These are phyloP conservation scores for Caenorhabditis sp. DNA, from an alignment of 2,888 invertebrate genomes.

Conservation along the genomic window DNA sequence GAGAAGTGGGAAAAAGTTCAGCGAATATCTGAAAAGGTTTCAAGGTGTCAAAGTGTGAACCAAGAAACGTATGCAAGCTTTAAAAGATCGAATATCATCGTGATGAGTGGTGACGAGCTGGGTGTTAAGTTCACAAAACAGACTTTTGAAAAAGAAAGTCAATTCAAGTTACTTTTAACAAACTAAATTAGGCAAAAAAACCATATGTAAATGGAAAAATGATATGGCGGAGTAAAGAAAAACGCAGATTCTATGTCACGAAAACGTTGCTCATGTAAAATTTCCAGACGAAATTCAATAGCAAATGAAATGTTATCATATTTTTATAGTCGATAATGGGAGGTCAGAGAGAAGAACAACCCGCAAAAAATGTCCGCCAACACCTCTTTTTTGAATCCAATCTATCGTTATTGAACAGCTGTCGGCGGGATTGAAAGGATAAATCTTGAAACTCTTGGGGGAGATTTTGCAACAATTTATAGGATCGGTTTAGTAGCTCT, in stretches of 20 bases:
- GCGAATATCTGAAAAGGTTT: background rate
- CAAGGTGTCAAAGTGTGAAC: background rate
- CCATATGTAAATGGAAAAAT: too few species aligned
- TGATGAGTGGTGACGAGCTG: too few species aligned
- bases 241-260: background rate
- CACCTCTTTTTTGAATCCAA: background rate
- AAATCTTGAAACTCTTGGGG: background rate
- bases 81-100: background rate
- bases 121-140: slow-evolving; percentile 1
- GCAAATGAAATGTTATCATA: background rate
- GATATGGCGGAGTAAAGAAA: background rate
- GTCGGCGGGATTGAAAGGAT: slow-evolving; percentile 4
- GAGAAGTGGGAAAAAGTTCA: slow-evolving; percentile 14
- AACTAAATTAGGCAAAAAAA: too few species aligned
- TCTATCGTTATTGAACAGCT: slow-evolving; percentile 27
- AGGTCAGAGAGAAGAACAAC: background rate
- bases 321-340: slow-evolving; percentile 2
- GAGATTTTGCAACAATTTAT: slow-evolving; percentile 2
- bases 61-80: background rate
- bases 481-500: background rate
- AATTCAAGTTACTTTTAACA: too few species aligned
- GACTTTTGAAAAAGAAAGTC: background rate
- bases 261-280: background rate
- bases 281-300: slow-evolving; percentile 1
- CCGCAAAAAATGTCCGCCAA: slow-evolving; percentile 14